phyloP scores from a whole-genome alignment of 2,113 vertebrate genomes.

The Gymnogyps californianus region DNA sequence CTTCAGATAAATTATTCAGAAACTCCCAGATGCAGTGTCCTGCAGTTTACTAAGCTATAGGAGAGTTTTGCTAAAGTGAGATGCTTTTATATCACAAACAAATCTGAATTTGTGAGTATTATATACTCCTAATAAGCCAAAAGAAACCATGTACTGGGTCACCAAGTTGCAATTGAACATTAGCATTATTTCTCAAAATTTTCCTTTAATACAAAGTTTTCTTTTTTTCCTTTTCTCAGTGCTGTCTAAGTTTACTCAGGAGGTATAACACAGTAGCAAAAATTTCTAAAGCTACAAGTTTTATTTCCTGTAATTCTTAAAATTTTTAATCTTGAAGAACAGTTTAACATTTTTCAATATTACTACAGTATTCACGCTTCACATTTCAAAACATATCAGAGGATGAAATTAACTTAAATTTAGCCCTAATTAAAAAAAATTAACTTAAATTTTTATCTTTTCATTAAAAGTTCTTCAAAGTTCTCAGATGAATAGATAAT shows the following conservation, averaged over 20 bases:
- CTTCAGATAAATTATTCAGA: slow-evolving; percentile 63
- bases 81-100: not conserved
- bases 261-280: not conserved
- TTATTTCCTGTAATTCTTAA: not conserved
- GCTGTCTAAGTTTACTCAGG: not conserved
- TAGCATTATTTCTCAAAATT: not conserved
- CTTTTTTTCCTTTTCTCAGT: not conserved
- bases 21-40: slow-evolving; percentile 48
- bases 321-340: not conserved
- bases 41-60: slow-evolving; percentile 5
- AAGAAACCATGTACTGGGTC: not conserved
- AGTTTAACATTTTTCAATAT: not conserved
- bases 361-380: not conserved
- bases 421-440: no score
- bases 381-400: not conserved
- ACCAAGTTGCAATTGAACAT: not conserved
- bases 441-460: not conserved
- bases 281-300: not conserved
- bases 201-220: not conserved
- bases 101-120: not conserved
- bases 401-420: not conserved
- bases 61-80: not conserved
- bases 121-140: not conserved
- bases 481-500: not conserved
- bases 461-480: not conserved